Evolutionary conservation across 2,797 vertebrate genomes (phyloP), one percentile per base, ranked within the genome.

Genomic region (Notolabrus celidotus): DNA sequence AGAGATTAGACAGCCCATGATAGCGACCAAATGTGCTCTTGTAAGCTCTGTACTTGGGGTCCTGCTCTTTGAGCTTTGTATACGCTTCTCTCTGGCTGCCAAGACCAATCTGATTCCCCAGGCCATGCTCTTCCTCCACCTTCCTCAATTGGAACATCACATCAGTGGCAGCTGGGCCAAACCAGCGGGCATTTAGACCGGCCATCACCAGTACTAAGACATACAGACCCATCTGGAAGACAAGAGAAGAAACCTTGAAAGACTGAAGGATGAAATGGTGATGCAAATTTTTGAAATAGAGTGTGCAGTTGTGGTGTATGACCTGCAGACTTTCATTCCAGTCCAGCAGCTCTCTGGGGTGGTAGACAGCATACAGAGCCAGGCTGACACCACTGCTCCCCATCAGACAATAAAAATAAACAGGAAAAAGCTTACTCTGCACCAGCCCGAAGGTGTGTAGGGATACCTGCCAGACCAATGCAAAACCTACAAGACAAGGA

Each of bases 361-460:
- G 93, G 64, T 95, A 95, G 14, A 91, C 77, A 0, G 94, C 94
- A 41, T 92, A 95, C 61, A 96, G 58, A 1, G 91, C 90, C 82
- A 98, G 87, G 79, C 88, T 96, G 84, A 94, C 7, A 5, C 92
- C 80, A 54, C 92, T 94, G 55, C 92, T 92, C 5, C 80, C 92
- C 86, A 96, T 71, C 70, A 95, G 79, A 50, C 92, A 90, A 82
- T 94, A 92, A 83, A 96, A 95, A 74, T 97, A 97, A 1, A 94
- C 89, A 0, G 96, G 96, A 75, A 97, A 96, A 54, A 97, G 90
- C 58, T 95, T 97, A 83, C 96, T 95, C 85, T 97, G 96, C 65
- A 97, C 96, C 5, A 95, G 84, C 19, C 96, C 95, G 1, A 97
- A 97, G 1, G 94, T 96, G 86, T 97, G 96, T 15, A 77, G 83